Conservation (phyloP, 2,888 invertebrate species). For the Drosophila kanekoi region DNA sequence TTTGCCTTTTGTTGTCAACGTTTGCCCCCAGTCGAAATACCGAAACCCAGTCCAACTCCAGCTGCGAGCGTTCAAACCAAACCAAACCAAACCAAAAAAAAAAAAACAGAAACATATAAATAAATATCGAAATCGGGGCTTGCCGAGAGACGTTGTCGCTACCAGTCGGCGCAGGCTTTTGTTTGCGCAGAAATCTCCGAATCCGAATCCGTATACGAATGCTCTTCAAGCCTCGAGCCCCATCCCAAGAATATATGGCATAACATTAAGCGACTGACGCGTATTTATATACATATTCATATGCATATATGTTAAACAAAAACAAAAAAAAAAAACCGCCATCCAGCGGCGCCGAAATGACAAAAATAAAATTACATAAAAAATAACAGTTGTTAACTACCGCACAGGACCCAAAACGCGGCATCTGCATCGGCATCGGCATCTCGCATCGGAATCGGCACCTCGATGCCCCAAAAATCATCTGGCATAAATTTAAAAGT, state of each 20-base stretch:
- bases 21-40: slow-evolving; percentile 39
- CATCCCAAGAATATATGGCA: slow-evolving; percentile 52
- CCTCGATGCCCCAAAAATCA: slow-evolving; percentile 16
- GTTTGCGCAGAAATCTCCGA: slow-evolving; percentile 51
- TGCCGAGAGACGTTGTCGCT: slow-evolving; percentile 75
- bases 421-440: not conserved
- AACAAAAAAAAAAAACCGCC: slow-evolving; percentile 31
- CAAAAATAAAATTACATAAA: slow-evolving; percentile 80
- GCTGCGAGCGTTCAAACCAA: slow-evolving; percentile 30
- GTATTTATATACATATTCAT: slow-evolving; percentile 36
- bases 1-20: slow-evolving; percentile 80
- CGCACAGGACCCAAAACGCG: slow-evolving; percentile 43
- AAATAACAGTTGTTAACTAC: slow-evolving; percentile 79
- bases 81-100: slow-evolving; percentile 20
- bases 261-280: slow-evolving; percentile 49
- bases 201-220: slow-evolving; percentile 8
- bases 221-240: slow-evolving; percentile 1
- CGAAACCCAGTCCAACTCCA: slow-evolving; percentile 32
- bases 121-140: slow-evolving; percentile 77
- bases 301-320: slow-evolving; percentile 11
- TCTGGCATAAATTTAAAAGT: slow-evolving; percentile 61
- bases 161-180: slow-evolving; percentile 77
- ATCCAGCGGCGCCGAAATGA: slow-evolving; percentile 79
- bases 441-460: not conserved
- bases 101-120: slow-evolving; percentile 50